Evolutionary conservation across 2,797 vertebrate species (phyloP), one percentile per base, ranked within the genome.

Genomic region (Oophaga sylvatica): DNA sequence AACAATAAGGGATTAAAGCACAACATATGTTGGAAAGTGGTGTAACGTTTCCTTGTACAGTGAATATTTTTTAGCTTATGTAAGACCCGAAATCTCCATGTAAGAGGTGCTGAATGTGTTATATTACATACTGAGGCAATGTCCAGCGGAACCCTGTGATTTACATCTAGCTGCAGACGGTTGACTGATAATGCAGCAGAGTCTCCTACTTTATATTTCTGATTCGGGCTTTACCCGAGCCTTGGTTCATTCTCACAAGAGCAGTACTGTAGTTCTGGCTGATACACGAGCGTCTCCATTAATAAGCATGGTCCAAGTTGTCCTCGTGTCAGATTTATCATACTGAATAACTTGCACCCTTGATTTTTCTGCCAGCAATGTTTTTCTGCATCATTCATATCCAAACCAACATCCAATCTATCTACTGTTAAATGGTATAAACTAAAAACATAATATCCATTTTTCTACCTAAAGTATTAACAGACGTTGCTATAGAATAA

Each of bases 201-300:
- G 92, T 89, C 91, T 91, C 93, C 88, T 90, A 92, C 92, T 92
- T 93, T 92, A 90, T 93, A 92, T 93, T 94, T 93, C 92, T 89
- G 91, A 92, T 93, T 91, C 91, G 94, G 91, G 84, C 90, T 53
- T 90, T 88, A 84, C 84, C 76, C 90, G 89, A 91, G 92, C 91
- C 91, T 88, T 88, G 91, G 59, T 92, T 91, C 93, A 91, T 94
- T 85, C 91, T 90, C 78, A 83, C 63, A 88, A 91, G 88, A 92
- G 90, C 84, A 70, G 67, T 90, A 81, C 80, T 90, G 86, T 84
- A 67, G 11, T 76, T 76, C 48, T 92, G 90, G 89, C 90, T 92
- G 77, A 92, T 93, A 94, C 92, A 92, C 91, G 89, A 82, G 45
- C 77, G 93, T 91, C 90, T 92, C 93, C 91, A 89, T 90, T 91